These are phyloP conservation scores for Eulemur rufifrons DNA, from an alignment of 2,113 vertebrate species.

Conservation along the genomic window DNA sequence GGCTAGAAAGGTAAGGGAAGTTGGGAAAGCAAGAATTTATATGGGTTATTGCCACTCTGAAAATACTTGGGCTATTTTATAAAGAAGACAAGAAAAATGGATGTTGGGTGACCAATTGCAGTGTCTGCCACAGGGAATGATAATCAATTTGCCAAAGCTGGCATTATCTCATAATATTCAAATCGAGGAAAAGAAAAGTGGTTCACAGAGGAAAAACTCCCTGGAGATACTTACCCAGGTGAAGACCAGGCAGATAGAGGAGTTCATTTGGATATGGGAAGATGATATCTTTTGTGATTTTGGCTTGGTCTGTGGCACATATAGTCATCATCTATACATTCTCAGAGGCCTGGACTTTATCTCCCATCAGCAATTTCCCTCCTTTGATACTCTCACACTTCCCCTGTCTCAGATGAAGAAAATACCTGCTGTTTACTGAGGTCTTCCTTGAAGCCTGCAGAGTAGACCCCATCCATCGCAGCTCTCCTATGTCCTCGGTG, in stretches of 20 bases:
- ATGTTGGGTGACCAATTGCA: not conserved
- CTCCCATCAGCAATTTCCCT: not conserved
- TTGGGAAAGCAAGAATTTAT: not conserved
- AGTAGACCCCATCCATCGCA: not conserved
- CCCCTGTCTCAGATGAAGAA: not conserved
- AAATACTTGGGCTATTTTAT: not conserved
- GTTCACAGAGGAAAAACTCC: not conserved
- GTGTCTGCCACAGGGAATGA: not conserved
- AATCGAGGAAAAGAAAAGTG: not conserved
- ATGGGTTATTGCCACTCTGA: not conserved
- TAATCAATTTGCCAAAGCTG: not conserved
- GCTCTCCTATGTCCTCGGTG: not conserved
- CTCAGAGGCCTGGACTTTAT: not conserved
- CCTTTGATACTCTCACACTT: not conserved
- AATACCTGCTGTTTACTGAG: not conserved
- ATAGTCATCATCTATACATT: not conserved
- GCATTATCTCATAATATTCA: not conserved
- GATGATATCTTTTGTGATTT: conserved; percentile 19
- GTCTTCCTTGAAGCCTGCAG: not conserved
- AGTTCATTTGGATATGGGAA: not conserved
- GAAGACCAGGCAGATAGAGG: not conserved
- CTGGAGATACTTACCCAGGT: not conserved
- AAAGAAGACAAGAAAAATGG: conserved; percentile 26
- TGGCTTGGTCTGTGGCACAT: not conserved
- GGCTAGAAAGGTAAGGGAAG: not conserved